These are phyloP conservation scores for Melopsittacus undulatus DNA, from an alignment of 2,797 vertebrate species.

Conservation along the genomic window DNA sequence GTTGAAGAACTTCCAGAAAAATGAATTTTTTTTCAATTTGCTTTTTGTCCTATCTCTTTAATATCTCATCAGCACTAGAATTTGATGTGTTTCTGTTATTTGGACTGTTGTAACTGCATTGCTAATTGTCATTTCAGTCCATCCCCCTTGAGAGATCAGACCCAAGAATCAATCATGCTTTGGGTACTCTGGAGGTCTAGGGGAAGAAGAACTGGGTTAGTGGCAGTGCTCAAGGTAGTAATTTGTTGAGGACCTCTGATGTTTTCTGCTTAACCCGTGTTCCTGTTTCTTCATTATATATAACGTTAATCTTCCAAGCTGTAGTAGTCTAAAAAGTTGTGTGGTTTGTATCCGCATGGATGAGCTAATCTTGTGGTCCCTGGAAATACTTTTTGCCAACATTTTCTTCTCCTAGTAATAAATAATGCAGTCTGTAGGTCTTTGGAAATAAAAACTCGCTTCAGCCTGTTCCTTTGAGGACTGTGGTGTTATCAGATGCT, in stretches of 20 bases:
- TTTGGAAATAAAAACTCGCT: not conserved
- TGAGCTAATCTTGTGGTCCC: slow-evolving; percentile 38
- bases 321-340: not conserved
- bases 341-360: not conserved
- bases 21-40: not conserved
- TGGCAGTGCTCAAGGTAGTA: not conserved
- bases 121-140: not conserved
- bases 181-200: not conserved
- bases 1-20: not conserved
- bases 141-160: not conserved
- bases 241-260: not conserved
- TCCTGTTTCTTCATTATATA: not conserved
- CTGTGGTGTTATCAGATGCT: not conserved
- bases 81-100: not conserved
- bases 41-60: not conserved
- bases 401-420: not conserved
- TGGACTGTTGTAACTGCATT: not conserved
- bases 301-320: not conserved
- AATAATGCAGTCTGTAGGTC: not conserved
- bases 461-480: not conserved
- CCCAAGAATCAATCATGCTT: not conserved
- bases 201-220: not conserved
- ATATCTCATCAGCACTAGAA: not conserved
- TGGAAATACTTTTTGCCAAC: not conserved
- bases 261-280: not conserved